A percentile compares a stretch with the other conserved stretches of the same genome.
Evolutionary conservation across 2,797 vertebrate species (phyloP).

Genomic region (Helicolenus hilgendorfi): DNA sequence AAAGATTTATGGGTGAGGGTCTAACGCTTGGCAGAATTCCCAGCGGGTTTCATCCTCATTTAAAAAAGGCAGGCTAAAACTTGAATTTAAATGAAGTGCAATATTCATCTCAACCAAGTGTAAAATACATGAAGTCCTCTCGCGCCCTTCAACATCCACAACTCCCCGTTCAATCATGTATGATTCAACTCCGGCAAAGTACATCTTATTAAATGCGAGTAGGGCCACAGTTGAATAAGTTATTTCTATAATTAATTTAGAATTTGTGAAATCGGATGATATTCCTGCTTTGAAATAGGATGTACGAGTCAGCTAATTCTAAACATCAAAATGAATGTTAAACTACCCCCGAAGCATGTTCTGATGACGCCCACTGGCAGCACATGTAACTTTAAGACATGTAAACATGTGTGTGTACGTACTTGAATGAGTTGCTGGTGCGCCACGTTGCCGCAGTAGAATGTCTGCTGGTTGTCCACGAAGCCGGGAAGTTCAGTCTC

Average conservation of each 20-base stretch:
- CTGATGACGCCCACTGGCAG: background rate
- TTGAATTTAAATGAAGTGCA: constrained; percentile 65
- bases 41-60: constrained; percentile 41
- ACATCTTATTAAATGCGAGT: constrained; percentile 49
- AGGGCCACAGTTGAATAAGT: constrained; percentile 45
- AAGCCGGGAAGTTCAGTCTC: constrained; percentile 98
- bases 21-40: constrained; percentile 38
- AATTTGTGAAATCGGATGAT: constrained; percentile 14
- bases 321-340: background rate
- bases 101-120: constrained; percentile 53
- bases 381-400: background rate
- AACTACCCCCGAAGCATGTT: background rate
- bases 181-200: constrained; percentile 38
- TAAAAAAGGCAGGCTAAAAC: constrained; percentile 24
- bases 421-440: constrained; percentile 98
- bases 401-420: constrained; percentile 9
- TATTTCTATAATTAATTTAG: constrained; percentile 46
- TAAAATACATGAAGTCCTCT: constrained; percentile 60
- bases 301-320: background rate
- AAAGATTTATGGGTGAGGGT: constrained; percentile 30
- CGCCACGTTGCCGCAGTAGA: constrained; percentile 98
- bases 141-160: constrained; percentile 11
- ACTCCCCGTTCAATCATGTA: constrained; percentile 63
- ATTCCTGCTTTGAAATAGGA: constrained; percentile 7
- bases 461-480: constrained; percentile 98